Evolutionary conservation across 2,888 invertebrate species (phyloP).

Genomic region (Mimachlamys varia): DNA sequence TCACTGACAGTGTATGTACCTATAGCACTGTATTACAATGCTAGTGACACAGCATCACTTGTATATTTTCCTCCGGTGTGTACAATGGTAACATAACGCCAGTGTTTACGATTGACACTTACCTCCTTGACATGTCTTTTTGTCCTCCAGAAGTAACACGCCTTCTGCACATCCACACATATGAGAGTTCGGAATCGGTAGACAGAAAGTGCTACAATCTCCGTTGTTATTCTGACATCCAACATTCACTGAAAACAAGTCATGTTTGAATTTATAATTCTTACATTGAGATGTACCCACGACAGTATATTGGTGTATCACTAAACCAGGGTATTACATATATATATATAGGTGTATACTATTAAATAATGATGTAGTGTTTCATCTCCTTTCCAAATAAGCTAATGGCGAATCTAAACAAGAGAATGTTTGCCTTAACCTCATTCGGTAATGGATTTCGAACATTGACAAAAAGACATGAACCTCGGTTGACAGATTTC

Average conservation of each 20-base stretch:
- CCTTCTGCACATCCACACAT: constrained; percentile 57
- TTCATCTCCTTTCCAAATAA: too few species aligned
- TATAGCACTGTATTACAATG: too few species aligned
- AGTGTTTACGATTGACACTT: neutral
- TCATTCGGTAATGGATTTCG: too few species aligned
- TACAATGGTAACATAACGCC: neutral
- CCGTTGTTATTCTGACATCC: constrained; percentile 57
- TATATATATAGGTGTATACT: neutral
- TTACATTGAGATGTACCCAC: neutral
- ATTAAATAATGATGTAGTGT: too few species aligned
- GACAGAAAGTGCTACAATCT: constrained; percentile 60
- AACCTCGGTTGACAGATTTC: too few species aligned
- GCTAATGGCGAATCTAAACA: too few species aligned
- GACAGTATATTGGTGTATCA: neutral
- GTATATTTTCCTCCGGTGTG: too few species aligned
- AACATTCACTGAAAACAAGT: constrained; percentile 50
- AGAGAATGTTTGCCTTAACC: too few species aligned
- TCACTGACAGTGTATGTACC: too few species aligned
- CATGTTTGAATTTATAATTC: neutral
- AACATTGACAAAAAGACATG: too few species aligned
- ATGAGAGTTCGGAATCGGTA: constrained; percentile 52
- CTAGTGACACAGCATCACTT: too few species aligned
- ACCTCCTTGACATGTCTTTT: constrained; percentile 56
- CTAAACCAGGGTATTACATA: neutral
- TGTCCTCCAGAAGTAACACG: constrained; percentile 47